Evolutionary conservation across 2,113 vertebrate species (phyloP), one percentile per base, ranked within the genome.

Genomic region (Pholis gunnellus): DNA sequence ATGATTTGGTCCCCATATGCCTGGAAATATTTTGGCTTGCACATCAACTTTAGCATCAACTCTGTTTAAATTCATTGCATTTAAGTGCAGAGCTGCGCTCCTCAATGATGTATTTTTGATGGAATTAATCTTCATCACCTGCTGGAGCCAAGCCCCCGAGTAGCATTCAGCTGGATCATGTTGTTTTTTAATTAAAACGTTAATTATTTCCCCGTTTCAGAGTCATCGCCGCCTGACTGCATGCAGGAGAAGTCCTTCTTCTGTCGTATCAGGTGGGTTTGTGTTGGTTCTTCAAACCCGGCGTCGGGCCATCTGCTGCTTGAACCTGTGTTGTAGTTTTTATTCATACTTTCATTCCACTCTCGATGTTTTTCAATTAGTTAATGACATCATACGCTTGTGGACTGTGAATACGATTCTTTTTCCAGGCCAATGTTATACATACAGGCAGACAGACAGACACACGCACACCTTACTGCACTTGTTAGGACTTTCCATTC

Each of bases 231-330:
- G 1, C 94, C 96, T 29, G 98, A 98, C 27, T 96, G 96, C 91
- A 94, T 96, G 90, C 97, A 97, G 88, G 97, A 98, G 90, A 99
- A 99, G 69, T 98, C 97, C 10, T 99, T 99, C 91, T 99, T 98
- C 89, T 99, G 98, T 88, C 97, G 97, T 4, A 96, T 99, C 91
- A 96, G 98, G 98, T 99, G 88, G 93, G 96, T 90, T 29, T 31
- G 6, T 56, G 50, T 59, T 40, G 63, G 40, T 65, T 79, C 34
- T 65, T 79, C 34, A 63, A 46, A 57, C 15, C 2, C 29, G 2
- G 2, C 10, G 27, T 54, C 3, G 0, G 68, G 42, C 92, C 92
- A 93, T 90, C 92, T 94, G 92, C 83, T 81, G 70, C 79, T 80
- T 2, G 0, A 63, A 57, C 27, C 66, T 63, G 71, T 52, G 50